phyloP scores from a whole-genome alignment of 2,888 invertebrate genomes.

The Malachius bipustulatus region DNA sequence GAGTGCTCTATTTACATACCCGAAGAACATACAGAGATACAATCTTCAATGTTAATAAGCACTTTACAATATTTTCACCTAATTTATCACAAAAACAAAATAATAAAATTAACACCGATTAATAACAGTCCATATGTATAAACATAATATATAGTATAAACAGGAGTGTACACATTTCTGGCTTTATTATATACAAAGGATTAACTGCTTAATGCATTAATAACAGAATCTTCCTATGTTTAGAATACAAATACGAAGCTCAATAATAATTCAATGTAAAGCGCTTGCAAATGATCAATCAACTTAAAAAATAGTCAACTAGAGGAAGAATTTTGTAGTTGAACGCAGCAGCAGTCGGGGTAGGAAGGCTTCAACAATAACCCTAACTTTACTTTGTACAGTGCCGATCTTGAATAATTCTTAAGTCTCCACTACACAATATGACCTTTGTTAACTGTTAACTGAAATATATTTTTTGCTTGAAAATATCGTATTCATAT shows the following conservation, averaged over 20 bases:
- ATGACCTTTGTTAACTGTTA: slow-evolving; percentile 14
- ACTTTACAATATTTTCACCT: not conserved
- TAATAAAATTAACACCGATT: slow-evolving; percentile 22
- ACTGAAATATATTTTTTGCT: slow-evolving; percentile 13
- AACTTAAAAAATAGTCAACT: too few species aligned
- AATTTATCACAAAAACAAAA: slow-evolving; percentile 25
- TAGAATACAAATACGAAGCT: too few species aligned
- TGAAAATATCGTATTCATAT: slow-evolving; percentile 11
- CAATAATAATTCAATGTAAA: slow-evolving; percentile 7
- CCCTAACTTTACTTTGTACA: slow-evolving; percentile 20
- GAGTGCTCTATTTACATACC: too few species aligned
- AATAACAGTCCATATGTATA: slow-evolving; percentile 33
- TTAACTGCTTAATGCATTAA: slow-evolving; percentile 22
- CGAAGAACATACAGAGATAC: too few species aligned
- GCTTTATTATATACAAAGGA: slow-evolving; percentile 27
- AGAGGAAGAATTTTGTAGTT: slow-evolving; percentile 22
- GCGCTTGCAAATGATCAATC: too few species aligned
- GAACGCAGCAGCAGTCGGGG: slow-evolving; percentile 15
- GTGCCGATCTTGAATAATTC: slow-evolving; percentile 19
- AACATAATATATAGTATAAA: slow-evolving; percentile 34
- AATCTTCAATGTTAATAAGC: too few species aligned
- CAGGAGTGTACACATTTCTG: slow-evolving; percentile 33
- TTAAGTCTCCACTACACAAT: slow-evolving; percentile 17
- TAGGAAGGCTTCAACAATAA: slow-evolving; percentile 15
- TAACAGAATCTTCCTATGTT: slow-evolving; percentile 24